Evolutionary conservation across 2,797 vertebrate species (phyloP).

Genomic region (Emys orbicularis): DNA sequence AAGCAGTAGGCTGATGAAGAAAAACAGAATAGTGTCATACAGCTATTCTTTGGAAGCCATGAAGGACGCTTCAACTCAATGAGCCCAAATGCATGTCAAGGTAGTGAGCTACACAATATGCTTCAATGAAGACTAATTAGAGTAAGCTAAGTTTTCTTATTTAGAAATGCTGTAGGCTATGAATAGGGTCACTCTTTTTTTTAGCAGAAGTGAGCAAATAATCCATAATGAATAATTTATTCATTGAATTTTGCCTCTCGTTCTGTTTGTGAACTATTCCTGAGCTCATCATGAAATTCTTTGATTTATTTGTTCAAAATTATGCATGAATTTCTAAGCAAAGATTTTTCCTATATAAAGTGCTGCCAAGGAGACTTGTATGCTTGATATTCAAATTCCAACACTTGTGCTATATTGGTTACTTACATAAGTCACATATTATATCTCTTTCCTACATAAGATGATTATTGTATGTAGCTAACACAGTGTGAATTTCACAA

Average conservation of each 20-base stretch:
- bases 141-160: conserved; percentile 34
- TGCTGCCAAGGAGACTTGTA: conserved; percentile 34
- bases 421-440: conserved; percentile 67
- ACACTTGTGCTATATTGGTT: conserved; percentile 2
- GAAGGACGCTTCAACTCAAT: conserved; percentile 17
- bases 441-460: neutral
- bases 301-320: conserved; percentile 64
- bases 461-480: neutral
- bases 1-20: conserved; percentile 38
- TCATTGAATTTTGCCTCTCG: conserved; percentile 55
- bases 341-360: conserved; percentile 2
- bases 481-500: conserved; percentile 47
- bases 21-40: conserved; percentile 42
- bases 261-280: conserved; percentile 64
- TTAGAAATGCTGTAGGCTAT: conserved; percentile 46
- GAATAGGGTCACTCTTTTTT: conserved; percentile 57
- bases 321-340: conserved; percentile 42
- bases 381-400: conserved; percentile 36
- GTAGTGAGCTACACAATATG: conserved; percentile 32
- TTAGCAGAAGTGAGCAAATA: conserved; percentile 26
- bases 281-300: conserved; percentile 36
- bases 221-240: conserved; percentile 44
- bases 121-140: conserved; percentile 26
- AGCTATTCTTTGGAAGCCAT: conserved; percentile 22
- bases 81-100: conserved; percentile 51